Evolutionary conservation across 2,113 vertebrate species (phyloP).

Genomic region (Aramus guarauna): DNA sequence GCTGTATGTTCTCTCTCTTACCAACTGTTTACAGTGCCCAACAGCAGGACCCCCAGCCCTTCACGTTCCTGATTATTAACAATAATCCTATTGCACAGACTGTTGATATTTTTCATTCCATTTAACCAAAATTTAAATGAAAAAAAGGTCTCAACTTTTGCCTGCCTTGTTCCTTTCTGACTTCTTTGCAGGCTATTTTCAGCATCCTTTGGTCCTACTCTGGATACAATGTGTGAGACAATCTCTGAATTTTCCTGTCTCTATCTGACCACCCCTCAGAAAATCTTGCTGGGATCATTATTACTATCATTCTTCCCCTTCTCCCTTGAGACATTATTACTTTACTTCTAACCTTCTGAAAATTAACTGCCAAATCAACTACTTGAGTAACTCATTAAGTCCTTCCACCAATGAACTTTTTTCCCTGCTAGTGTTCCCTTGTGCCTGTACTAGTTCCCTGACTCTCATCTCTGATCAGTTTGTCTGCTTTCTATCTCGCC

Average conservation of each 20-base stretch:
- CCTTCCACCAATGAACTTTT: background rate
- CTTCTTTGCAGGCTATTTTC: background rate
- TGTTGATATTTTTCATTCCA: background rate
- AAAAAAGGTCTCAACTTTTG: background rate
- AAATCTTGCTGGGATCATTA: no score
- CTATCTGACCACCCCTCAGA: no score
- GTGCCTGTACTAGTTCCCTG: background rate
- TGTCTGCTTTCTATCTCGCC: background rate
- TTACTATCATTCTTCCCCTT: background rate
- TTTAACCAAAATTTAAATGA: background rate
- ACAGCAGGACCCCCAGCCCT: background rate
- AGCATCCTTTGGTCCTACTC: background rate
- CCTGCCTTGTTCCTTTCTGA: background rate
- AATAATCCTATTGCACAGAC: background rate
- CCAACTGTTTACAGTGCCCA: background rate
- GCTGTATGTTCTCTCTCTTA: background rate
- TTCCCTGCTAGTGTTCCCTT: background rate
- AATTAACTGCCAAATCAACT: background rate
- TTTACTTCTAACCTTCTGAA: background rate
- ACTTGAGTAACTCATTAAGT: background rate
- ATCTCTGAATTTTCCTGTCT: background rate
- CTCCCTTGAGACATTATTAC: background rate
- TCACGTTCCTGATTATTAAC: background rate
- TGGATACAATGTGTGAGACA: background rate
- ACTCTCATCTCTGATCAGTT: background rate